Base-by-base conservation (phyloP, 2,113 vertebrate species). In the Cromileptes altivelis region DNA sequence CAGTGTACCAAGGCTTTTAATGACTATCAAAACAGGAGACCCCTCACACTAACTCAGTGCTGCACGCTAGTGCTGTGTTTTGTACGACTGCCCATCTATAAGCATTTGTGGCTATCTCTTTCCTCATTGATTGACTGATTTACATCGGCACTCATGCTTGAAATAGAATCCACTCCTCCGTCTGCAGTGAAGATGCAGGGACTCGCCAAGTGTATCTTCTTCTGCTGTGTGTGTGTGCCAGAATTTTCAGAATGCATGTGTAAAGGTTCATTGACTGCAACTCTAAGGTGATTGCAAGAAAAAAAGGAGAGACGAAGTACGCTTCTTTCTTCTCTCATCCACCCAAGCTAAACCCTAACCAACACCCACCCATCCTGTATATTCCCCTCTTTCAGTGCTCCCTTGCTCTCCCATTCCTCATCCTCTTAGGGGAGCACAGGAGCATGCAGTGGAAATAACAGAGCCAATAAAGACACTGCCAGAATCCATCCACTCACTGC, bases 391-490 rank as follows among this genome's bases (percentile, higher is more conserved):
- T 75, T 83, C 80, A 55, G 57, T 13, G 52, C 82, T 81, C 68
- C 58, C 60, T 61, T 81, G 56, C 84, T 85, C 63, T 56, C 86
- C 80, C 88, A 92, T 94, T 88, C 91, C 80, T 95, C 92, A 93
- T 93, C 91, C 93, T 93, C 91, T 95, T 93, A 94, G 78, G 57
- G 80, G 91, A 89, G 90, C 91, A 93, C 23, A 65, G 75, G 84
- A 92, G 91, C 93, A 91, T 94, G 91, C 86, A 93, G 92, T 92
- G 92, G 90, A 95, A 95, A 94, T 93, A 95, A 94, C 91, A 85
- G 87, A 94, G 88, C 90, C 92, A 95, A 94, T 94, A 95, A 94
- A 92, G 92, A 92, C 80, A 75, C 91, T 93, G 93, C 93, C 93
- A 94, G 88, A 82, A 88, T 93, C 91, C 76, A 94, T 95, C 89